These are phyloP conservation scores for Anisognathus igniventris DNA, from an alignment of 2,797 vertebrate species.

Conservation along the genomic window DNA sequence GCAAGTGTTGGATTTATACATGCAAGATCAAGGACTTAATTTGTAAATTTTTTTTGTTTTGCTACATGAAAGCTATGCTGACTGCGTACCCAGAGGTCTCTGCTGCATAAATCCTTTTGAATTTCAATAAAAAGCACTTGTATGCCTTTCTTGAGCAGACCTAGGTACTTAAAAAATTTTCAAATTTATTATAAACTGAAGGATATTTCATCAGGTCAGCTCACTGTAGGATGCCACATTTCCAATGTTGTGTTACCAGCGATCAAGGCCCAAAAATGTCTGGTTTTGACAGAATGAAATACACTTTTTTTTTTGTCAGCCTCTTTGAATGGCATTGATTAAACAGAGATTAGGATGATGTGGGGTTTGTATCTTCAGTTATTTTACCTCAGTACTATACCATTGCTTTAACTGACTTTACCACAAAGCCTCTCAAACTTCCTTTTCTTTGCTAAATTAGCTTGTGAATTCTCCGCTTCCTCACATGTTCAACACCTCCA, in stretches of 20 bases:
- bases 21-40: conserved; percentile 9
- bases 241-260: not conserved
- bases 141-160: not conserved
- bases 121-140: not conserved
- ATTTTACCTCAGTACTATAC: conserved; percentile 2
- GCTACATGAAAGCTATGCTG: not conserved
- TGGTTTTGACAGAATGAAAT: not conserved
- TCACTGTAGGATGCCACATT: not conserved
- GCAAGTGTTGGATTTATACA: not conserved
- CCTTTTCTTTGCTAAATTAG: conserved; percentile 29
- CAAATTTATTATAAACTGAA: not conserved
- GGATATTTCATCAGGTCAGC: not conserved
- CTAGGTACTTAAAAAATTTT: not conserved
- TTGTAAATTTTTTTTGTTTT: not conserved
- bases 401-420: conserved; percentile 40
- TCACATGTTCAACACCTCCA: not conserved
- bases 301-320: not conserved
- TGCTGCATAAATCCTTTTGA: not conserved
- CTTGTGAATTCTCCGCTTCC: not conserved
- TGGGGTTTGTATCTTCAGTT: not conserved
- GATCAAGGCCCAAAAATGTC: not conserved
- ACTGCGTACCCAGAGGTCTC: not conserved
- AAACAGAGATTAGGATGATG: not conserved
- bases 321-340: not conserved
- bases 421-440: conserved; percentile 41